Evolutionary conservation across 2,888 invertebrate species (phyloP).

Genomic region (Oxyscelio sp.): DNA sequence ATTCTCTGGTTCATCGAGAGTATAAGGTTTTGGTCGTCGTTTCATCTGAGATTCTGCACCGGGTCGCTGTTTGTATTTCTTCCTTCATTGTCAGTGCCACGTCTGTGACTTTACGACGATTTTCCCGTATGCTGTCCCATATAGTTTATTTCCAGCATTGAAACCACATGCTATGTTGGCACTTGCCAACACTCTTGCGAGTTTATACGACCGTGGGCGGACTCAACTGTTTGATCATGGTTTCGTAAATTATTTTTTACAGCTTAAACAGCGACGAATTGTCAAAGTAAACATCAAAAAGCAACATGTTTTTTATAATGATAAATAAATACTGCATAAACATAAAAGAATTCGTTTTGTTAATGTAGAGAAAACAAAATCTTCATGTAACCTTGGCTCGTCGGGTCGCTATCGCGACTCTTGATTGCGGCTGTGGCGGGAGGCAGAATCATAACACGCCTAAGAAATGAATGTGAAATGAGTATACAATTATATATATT

Average conservation of each 20-base stretch:
- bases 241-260: conserved; percentile 30
- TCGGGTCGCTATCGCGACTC: no score
- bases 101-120: conserved; percentile 58
- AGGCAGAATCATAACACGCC: no score
- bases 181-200: conserved; percentile 27
- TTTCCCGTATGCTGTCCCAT: conserved; percentile 52
- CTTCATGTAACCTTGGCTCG: no score
- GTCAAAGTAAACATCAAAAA: no score
- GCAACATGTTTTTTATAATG: no score
- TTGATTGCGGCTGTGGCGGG: no score
- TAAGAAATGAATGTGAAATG: no score
- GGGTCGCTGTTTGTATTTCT: conserved; percentile 43
- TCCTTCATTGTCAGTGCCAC: conserved; percentile 52
- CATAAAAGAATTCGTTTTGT: no score
- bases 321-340: no score
- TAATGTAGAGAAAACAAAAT: no score
- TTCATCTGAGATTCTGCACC: conserved; percentile 62
- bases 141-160: conserved; percentile 51
- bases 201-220: conserved; percentile 22
- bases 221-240: conserved; percentile 25
- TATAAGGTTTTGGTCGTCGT: conserved; percentile 42
- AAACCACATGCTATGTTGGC: conserved; percentile 50
- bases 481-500: no score
- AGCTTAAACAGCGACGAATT: no score
- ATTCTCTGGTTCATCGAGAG: conserved; percentile 61